phyloP scores from a whole-genome alignment of 2,797 vertebrate genomes.

The Neomorphus geoffroyi region DNA sequence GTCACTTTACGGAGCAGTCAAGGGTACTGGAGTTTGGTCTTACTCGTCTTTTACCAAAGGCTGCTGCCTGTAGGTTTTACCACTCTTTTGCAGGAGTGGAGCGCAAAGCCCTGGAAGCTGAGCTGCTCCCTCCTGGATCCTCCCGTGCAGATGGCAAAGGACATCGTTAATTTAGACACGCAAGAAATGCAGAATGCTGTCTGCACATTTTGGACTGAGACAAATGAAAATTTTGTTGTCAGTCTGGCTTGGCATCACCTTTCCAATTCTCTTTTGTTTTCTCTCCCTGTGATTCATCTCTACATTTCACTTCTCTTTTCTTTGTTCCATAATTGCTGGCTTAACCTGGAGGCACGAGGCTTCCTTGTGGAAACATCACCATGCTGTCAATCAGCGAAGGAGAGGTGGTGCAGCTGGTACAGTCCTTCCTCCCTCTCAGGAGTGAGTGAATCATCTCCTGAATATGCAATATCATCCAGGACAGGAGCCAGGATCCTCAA shows the following conservation, averaged over 20 bases:
- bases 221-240: background rate
- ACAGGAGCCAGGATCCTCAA: conserved; percentile 65
- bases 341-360: conserved; percentile 57
- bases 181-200: background rate
- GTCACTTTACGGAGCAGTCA: background rate
- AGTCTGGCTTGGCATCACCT: conserved; percentile 19
- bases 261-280: conserved; percentile 14
- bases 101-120: background rate
- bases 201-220: background rate
- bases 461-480: conserved; percentile 69
- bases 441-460: conserved; percentile 59
- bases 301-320: conserved; percentile 10
- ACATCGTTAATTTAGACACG: background rate
- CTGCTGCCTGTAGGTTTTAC: background rate
- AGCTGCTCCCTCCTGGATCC: background rate
- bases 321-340: conserved; percentile 49
- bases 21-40: background rate
- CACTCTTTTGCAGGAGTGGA: background rate
- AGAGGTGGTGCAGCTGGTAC: conserved; percentile 69
- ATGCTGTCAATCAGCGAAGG: conserved; percentile 24
- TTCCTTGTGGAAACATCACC: conserved; percentile 53
- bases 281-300: background rate
- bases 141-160: background rate
- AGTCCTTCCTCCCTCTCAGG: conserved; percentile 53
- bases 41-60: rapidly evolving